phyloP scores from a whole-genome alignment of 1,140 invertebrate genomes.

The Philaenus spumarius region DNA sequence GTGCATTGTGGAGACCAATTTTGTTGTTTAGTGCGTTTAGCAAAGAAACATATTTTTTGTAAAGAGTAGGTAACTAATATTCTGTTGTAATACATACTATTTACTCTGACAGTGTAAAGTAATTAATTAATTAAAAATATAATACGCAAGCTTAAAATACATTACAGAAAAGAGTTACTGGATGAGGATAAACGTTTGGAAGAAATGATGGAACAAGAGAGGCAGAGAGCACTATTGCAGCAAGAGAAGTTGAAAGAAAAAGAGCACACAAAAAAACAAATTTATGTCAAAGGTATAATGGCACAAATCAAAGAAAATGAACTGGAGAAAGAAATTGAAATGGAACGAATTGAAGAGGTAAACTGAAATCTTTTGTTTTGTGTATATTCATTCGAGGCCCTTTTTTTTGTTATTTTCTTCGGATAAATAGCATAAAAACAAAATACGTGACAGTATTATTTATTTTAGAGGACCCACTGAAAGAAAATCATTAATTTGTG shows the following conservation, averaged over 20 bases:
- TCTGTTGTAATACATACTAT: background rate
- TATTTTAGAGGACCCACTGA: no score
- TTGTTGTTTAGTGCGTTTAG: no score
- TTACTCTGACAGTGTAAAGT: background rate
- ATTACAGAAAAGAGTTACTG: slow-evolving; percentile 41
- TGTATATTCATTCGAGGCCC: no score
- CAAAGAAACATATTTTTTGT: background rate
- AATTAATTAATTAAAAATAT: background rate
- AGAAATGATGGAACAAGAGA: slow-evolving; percentile 54
- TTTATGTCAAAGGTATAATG: slow-evolving; percentile 41
- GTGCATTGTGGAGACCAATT: no score
- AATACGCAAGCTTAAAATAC: no score
- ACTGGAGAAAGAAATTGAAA: slow-evolving; percentile 49
- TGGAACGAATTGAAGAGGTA: slow-evolving; percentile 52
- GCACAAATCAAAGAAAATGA: slow-evolving; percentile 54
- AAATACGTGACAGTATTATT: no score
- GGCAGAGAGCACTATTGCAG: slow-evolving; percentile 41
- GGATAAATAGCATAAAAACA: no score
- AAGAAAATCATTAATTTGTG: no score
- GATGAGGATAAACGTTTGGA: slow-evolving; percentile 52
- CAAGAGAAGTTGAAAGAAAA: slow-evolving; percentile 38
- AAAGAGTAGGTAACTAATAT: no score
- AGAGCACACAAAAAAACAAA: slow-evolving; percentile 31
- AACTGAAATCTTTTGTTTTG: slow-evolving; percentile 5
- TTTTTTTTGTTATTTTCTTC: no score